These are phyloP conservation scores for Mastomys natalensis DNA, from an alignment of 2,113 vertebrate species.

Conservation along the genomic window DNA sequence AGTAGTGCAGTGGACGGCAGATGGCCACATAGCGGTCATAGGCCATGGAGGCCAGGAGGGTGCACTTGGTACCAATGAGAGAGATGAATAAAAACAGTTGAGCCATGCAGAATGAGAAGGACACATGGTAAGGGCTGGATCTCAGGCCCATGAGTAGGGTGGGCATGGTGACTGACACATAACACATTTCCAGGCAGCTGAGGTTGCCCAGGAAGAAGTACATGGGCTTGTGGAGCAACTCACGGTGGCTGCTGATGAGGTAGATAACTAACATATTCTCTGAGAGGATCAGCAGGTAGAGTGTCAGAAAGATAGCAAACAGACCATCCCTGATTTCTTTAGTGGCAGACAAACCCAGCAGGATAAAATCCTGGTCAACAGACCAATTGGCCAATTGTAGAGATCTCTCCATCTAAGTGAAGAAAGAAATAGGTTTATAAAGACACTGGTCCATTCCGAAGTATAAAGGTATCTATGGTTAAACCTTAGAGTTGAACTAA, in stretches of 20 bases:
- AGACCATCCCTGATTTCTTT: not conserved
- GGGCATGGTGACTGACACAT: slow-evolving; percentile 68
- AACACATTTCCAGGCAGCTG: slow-evolving; percentile 73
- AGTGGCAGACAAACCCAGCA: slow-evolving; percentile 45
- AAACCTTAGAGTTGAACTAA: accelerated
- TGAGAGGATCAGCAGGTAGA: slow-evolving; percentile 65
- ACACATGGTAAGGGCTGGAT: not conserved
- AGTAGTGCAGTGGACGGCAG: slow-evolving; percentile 66
- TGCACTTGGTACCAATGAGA: slow-evolving; percentile 70
- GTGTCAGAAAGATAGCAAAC: slow-evolving; percentile 17
- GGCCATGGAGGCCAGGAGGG: slow-evolving; percentile 74
- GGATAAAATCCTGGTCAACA: slow-evolving; percentile 39
- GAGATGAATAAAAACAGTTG: slow-evolving; percentile 76
- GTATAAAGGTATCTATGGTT: accelerated
- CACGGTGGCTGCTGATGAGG: not conserved
- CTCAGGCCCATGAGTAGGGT: slow-evolving; percentile 67
- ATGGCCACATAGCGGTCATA: slow-evolving; percentile 71
- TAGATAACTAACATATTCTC: slow-evolving; percentile 52
- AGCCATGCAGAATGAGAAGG: slow-evolving; percentile 67
- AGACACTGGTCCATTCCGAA: not conserved
- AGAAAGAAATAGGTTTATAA: not conserved
- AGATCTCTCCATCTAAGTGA: not conserved
- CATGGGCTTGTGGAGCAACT: slow-evolving; percentile 71
- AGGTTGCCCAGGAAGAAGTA: slow-evolving; percentile 80
- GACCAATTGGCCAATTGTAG: not conserved